phyloP scores from a whole-genome alignment of 1,140 invertebrate genomes.

The Polypedilum vanderplanki region DNA sequence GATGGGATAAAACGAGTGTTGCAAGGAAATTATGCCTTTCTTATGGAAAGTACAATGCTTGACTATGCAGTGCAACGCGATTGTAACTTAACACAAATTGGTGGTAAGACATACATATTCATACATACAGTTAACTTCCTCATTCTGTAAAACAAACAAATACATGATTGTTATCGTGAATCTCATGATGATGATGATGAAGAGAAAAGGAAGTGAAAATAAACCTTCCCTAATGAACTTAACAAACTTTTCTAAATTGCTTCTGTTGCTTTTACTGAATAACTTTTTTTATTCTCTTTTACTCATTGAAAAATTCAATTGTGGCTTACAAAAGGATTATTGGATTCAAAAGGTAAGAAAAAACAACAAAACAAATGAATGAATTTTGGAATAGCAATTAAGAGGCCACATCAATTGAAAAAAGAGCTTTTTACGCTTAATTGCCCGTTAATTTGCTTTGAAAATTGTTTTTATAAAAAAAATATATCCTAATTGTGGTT shows the following conservation, averaged over 20 bases:
- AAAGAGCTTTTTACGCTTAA: too few relatives aligned
- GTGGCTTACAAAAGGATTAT: constrained; percentile 21
- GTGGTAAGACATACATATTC: constrained; percentile 64
- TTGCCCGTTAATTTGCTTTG: too few relatives aligned
- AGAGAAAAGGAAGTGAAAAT: not conserved
- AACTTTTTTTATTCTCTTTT: constrained; percentile 1
- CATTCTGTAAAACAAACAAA: too few relatives aligned
- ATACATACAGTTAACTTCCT: too few relatives aligned
- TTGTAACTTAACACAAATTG: constrained; percentile 97
- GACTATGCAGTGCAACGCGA: constrained; percentile 93
- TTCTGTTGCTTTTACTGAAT: not conserved
- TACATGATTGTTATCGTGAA: not conserved
- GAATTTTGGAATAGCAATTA: too few relatives aligned
- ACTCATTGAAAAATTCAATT: not conserved
- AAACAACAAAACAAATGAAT: not conserved
- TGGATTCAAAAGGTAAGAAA: constrained; percentile 41
- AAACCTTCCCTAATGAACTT: constrained; percentile 21
- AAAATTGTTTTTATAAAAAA: too few relatives aligned
- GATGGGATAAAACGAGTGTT: constrained; percentile 80
- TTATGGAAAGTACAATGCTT: constrained; percentile 98
- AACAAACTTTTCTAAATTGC: constrained; percentile 10
- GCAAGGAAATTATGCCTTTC: constrained; percentile 89
- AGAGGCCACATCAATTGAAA: too few relatives aligned
- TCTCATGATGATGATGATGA: not conserved
- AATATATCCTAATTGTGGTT: too few relatives aligned